Base-by-base conservation (phyloP, 2,797 vertebrate species). In the Propithecus deckenii region DNA sequence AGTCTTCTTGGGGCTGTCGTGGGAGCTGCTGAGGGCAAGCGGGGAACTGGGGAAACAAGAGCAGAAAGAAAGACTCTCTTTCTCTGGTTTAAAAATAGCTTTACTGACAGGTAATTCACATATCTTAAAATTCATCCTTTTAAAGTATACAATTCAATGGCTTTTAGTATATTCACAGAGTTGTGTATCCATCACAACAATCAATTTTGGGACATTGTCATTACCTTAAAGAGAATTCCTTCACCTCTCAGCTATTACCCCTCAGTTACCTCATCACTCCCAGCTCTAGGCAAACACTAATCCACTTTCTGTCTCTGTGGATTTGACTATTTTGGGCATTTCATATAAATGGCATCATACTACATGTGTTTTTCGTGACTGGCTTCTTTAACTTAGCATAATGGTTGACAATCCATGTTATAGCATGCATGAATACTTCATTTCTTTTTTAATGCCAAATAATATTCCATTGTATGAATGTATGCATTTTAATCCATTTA, bases 181-280 rank as follows among this genome's bases (percentile, higher is more conserved):
- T 55, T 61, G 48, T 57, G 1, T 25, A 50, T 57, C 32, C 5
- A 89, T 81, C 41, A 80, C 22, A 18, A 86, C 32, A 86, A 48
- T 83, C 69, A 59, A 61, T 86, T 89, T 69, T 52, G 86, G 48
- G 74, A 63, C n/a, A 76, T 48, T 93, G 95, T 76, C 81, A 65
- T 74, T 65, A 85, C 11, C 10, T 65, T 41, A 61, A 74, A 50
- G 88, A 63, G 5, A 81, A 72, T 28, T 30, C 28, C 52, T 78
- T 87, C 14, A 75, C 9, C 48, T 89, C 46, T 65, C 32, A 86
- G 50, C 41, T 57, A 46, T 72, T 8, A 55, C 6, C 17, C 30
- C 23, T 20, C 12, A 48, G 17, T 5, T n/a, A 11, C 20, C 43
- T 52, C 46, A 71, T 76, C 59, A 90, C 32, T 12, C 4, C 61